Evolutionary conservation across 2,113 vertebrate genomes (phyloP), one percentile per base, ranked within the genome.

Genomic region (Atrichornis clamosus): DNA sequence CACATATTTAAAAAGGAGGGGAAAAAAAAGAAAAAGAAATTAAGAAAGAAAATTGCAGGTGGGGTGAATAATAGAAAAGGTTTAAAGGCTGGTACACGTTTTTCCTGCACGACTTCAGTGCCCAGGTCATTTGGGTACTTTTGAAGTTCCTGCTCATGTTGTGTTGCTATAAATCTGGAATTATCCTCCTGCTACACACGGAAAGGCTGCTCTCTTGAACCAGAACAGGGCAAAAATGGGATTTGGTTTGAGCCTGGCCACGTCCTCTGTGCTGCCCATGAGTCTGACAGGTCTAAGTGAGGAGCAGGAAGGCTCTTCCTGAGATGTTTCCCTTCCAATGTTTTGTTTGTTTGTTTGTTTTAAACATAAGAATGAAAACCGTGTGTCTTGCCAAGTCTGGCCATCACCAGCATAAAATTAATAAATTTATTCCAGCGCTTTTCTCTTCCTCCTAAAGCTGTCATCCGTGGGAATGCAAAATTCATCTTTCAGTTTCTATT

Each of bases 71-170:
- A 93, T 2, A 84, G 75, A 8, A 37, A 73, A 53, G 3, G 4
- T 89, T 95, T 78, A 28, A 53, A 33, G 87, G 87, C 75, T 79
- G 67, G 74, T 52, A 84, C 81, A 15, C 2, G 74, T 89, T 96
- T 83, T 86, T 90, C 46, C 95, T 47, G 72, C 75, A 69, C 93
- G 75, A 93, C 73, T 90, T 30, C 75, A 53, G 44, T 78, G 59
- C 90, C 87, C 82, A 78, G 63, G 72, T 92, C 83, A 92, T 95
- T 81, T 95, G 90, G 85, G 58, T 93, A 33, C 95, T 86, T 94
- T 96, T 93, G 90, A 91, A 94, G 92, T 88, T 83, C 76, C 87
- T 81, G 50, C 59, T 80, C 84, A 47, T 32, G 37, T 47, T 88
- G 75, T 85, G 20, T 55, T 94, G 76, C 75, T 89, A 70, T 28